phyloP scores from a whole-genome alignment of 2,797 vertebrate species.

The Ambastaia sidthimunki region DNA sequence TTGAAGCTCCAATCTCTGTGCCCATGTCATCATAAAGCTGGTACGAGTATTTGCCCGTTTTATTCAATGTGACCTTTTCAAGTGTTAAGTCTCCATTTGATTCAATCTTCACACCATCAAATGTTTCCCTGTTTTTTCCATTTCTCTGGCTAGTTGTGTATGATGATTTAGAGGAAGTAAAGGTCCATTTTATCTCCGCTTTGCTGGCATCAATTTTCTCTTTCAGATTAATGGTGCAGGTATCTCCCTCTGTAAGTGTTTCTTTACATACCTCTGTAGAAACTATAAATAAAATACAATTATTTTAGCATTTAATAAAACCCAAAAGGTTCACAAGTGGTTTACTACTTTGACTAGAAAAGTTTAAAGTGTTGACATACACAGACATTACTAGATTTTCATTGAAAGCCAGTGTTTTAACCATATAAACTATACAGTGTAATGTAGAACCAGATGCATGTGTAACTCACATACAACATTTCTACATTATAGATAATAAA shows the following conservation, averaged over 20 bases:
- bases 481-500: no score
- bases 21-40: rapidly evolving
- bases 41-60: background rate
- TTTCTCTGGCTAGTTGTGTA: background rate
- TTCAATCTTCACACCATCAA: background rate
- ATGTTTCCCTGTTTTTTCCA: rapidly evolving
- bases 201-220: no score
- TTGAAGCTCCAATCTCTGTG: rapidly evolving
- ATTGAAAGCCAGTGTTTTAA: no score
- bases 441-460: no score
- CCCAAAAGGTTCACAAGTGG: background rate
- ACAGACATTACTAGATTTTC: no score
- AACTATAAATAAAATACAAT: background rate
- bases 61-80: rapidly evolving
- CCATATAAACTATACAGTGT: no score
- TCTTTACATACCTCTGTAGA: background rate
- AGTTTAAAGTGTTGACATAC: no score
- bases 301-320: background rate
- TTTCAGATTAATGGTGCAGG: background rate
- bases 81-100: background rate
- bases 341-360: no score
- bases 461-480: no score
- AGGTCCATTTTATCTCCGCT: background rate
- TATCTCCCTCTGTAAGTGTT: background rate
- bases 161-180: background rate